These are phyloP conservation scores for Macrotis lagotis DNA, from an alignment of 2,113 vertebrate genomes.

Conservation along the genomic window DNA sequence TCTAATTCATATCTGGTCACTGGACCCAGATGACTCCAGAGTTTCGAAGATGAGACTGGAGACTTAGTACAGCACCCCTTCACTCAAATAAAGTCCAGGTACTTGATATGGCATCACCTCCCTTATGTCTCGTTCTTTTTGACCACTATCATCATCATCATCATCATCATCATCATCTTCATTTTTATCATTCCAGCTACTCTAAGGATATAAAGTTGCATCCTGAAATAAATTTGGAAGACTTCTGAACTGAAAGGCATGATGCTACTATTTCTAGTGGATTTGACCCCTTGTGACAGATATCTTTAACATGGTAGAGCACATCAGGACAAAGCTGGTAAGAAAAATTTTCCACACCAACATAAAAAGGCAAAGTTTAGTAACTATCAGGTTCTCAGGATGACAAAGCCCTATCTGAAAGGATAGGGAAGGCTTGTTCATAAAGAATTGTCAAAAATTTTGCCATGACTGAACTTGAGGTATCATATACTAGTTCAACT, in stretches of 20 bases:
- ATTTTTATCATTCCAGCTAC: not conserved
- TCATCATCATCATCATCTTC: no score
- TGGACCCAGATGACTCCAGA: no score
- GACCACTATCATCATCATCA: no score
- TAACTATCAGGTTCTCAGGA: not conserved
- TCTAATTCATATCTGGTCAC: no score
- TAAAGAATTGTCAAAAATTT: not conserved
- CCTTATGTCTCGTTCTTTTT: no score
- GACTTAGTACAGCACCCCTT: no score
- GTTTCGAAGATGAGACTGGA: no score
- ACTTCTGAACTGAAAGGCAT: not conserved
- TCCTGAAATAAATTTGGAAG: not conserved
- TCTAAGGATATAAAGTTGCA: not conserved
- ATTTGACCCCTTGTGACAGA: not conserved
- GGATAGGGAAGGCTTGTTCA: not conserved
- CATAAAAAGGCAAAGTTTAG: no score
- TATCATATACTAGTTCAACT: no score
- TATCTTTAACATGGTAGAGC: not conserved
- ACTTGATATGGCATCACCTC: no score
- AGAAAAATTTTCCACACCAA: not conserved
- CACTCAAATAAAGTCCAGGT: no score
- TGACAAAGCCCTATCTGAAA: not conserved
- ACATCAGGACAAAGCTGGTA: not conserved
- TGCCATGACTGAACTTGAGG: no score
- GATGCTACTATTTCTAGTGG: not conserved